phyloP scores from a whole-genome alignment of 2,113 vertebrate species.

The Sialia sialis region DNA sequence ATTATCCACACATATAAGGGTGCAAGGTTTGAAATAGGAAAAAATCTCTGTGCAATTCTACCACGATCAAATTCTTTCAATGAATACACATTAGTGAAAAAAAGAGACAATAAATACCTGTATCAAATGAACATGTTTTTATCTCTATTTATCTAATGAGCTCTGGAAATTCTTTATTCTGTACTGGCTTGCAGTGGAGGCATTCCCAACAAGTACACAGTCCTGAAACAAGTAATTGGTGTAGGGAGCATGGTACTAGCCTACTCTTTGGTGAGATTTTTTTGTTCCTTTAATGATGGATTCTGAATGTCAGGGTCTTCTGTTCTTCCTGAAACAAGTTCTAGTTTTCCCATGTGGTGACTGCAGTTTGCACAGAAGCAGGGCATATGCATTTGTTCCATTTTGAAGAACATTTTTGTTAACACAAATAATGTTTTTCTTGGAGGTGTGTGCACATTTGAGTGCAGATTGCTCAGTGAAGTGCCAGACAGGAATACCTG shows the following conservation, averaged over 20 bases:
- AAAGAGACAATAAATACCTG: background rate
- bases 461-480: background rate
- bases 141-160: background rate
- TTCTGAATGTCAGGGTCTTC: background rate
- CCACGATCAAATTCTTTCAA: background rate
- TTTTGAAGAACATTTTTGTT: background rate
- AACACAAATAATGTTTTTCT: background rate
- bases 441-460: rapidly evolving
- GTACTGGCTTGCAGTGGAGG: background rate
- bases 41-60: background rate
- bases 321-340: background rate
- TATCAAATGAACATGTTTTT: background rate
- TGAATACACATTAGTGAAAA: background rate
- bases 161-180: background rate
- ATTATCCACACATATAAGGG: background rate
- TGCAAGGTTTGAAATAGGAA: background rate
- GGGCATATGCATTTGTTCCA: rapidly evolving
- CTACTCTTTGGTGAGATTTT: background rate
- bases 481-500: background rate
- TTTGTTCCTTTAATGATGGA: background rate
- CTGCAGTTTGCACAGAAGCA: background rate
- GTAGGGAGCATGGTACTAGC: no score
- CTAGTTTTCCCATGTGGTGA: background rate
- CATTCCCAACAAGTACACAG: background rate
- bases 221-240: background rate